Conservation (phyloP, 2,797 vertebrate species). For the Anableps anableps region DNA sequence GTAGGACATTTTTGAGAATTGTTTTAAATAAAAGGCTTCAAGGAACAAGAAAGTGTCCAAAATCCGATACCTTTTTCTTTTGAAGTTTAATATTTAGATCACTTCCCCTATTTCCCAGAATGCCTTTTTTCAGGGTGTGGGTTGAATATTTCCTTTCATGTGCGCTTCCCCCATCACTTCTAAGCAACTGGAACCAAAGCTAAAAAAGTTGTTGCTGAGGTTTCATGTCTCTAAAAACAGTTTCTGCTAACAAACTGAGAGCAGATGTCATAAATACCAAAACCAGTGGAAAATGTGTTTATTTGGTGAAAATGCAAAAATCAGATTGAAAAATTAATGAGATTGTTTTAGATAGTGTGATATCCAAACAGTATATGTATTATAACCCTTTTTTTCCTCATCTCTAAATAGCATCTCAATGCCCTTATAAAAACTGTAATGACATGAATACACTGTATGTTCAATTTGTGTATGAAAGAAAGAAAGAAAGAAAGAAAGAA, state of each 20-base stretch:
- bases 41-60: not conserved
- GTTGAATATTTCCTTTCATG: slow-evolving; percentile 32
- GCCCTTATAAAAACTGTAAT: too few relatives aligned
- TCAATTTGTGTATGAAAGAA: too few relatives aligned
- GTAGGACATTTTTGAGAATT: not conserved
- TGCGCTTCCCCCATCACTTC: slow-evolving; percentile 20
- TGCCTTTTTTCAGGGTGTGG: slow-evolving; percentile 11
- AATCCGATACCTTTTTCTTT: not conserved
- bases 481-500: too few relatives aligned
- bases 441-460: too few relatives aligned
- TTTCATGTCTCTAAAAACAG: slow-evolving; percentile 16
- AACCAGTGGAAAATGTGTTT: not conserved
- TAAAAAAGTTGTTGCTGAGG: not conserved
- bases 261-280: slow-evolving; percentile 32
- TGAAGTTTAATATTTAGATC: slow-evolving; percentile 9
- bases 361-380: not conserved
- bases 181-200: slow-evolving; percentile 21
- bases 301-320: not conserved
- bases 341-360: not conserved
- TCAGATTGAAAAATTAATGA: not conserved
- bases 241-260: slow-evolving; percentile 30
- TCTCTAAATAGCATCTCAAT: not conserved
- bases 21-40: not conserved
- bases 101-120: slow-evolving; percentile 47
- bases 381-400: not conserved